Evolutionary conservation across 2,113 vertebrate species (phyloP), one percentile per base, ranked within the genome.

Genomic region (Natator depressus): DNA sequence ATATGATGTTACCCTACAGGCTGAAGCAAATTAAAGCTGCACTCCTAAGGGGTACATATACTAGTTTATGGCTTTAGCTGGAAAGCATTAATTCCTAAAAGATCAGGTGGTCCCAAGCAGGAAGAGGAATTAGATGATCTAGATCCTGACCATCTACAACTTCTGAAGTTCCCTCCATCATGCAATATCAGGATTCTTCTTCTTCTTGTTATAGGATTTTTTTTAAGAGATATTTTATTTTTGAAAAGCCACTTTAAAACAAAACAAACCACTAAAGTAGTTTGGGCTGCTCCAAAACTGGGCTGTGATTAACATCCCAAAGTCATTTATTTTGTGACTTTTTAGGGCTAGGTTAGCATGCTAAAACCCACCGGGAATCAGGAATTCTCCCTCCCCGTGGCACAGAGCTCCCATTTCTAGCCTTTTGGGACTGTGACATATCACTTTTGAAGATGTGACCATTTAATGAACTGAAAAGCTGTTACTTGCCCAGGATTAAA

Each of bases 61-160:
- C 83, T 8, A 89, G 82, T 17, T 47, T 65, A 8, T 49, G 13
- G 57, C 87, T 79, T 80, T 49, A 85, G n/a, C 47, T 80, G 49
- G 55, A 96, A 96, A 93, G 80, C 29, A 92, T 72, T 86, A 86
- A 62, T 85, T 84, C 59, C 92, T 46, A 76, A 76, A 29, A 47
- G 75, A 12, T 27, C 46, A 80, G 84, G 50, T 29, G 19, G 16
- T 85, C 91, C 88, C 78, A 90, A 91, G 83, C 69, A 0, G 6
- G 62, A 84, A 93, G 27, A 50, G 75, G n/a, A 25, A 94, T 89
- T 88, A 95, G 92, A 46, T 91, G 4, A 11, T 89, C 35, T 94
- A 89, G 72, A 94, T 25, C 12, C 49, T 82, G 72, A 82, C 35
- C 78, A 72, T 65, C 78, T 84, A 47, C 24, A 78, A 78, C 42